Evolutionary conservation across 2,888 invertebrate species (phyloP).

Genomic region (Perizoma affinitatum): DNA sequence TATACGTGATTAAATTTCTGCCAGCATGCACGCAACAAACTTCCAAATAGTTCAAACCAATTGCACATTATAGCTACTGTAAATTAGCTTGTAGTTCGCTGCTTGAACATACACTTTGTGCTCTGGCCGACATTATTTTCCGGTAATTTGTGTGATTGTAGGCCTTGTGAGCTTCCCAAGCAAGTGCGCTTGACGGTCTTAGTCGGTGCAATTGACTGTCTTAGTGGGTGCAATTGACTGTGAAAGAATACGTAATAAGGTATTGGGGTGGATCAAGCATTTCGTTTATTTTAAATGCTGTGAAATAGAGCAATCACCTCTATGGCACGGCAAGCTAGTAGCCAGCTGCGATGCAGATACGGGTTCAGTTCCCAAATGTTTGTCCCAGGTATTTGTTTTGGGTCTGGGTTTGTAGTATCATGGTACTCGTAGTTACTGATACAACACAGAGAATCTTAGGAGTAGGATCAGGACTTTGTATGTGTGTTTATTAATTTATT

Average conservation of each 20-base stretch:
- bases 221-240: slow-evolving; percentile 15
- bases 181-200: slow-evolving; percentile 28
- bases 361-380: no score
- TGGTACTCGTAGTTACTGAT: no score
- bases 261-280: slow-evolving; percentile 16
- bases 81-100: not conserved
- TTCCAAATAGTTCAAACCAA: not conserved
- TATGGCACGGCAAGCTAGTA: no score
- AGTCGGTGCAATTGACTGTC: slow-evolving; percentile 28
- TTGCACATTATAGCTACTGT: slow-evolving; percentile 6
- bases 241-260: slow-evolving; percentile 26
- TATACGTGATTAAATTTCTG: no score
- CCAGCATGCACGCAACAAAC: no score
- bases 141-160: slow-evolving; percentile 37
- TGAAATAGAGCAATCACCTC: slow-evolving; percentile 17
- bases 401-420: no score
- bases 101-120: slow-evolving; percentile 14
- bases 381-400: no score
- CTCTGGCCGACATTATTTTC: slow-evolving; percentile 32
- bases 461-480: no score
- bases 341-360: no score
- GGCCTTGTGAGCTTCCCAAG: slow-evolving; percentile 28
- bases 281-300: slow-evolving; percentile 10
- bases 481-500: no score
- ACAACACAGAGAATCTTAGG: no score